phyloP scores from a whole-genome alignment of 2,113 vertebrate species.

The Mirza zaza region DNA sequence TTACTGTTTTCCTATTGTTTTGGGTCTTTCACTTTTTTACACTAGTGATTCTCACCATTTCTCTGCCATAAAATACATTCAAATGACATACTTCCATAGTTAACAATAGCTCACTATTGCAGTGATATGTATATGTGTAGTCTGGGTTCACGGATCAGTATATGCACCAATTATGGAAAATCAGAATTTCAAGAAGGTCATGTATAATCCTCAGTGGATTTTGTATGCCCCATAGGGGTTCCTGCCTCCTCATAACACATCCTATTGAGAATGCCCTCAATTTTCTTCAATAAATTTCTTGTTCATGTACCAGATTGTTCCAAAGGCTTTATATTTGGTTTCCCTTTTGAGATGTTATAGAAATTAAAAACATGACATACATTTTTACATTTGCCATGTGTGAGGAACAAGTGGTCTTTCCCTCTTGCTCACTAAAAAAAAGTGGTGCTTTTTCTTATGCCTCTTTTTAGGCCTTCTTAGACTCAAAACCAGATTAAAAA shows the following conservation, averaged over 20 bases:
- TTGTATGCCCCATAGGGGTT: background rate
- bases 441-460: background rate
- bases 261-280: background rate
- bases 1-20: conserved; percentile 6
- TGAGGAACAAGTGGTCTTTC: background rate
- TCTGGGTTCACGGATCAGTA: background rate
- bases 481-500: background rate
- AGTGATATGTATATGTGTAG: background rate
- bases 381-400: background rate
- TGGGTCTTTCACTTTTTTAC: background rate
- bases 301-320: background rate
- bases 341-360: background rate
- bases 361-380: background rate
- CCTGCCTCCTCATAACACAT: background rate
- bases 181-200: background rate
- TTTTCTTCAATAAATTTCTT: conserved; percentile 13
- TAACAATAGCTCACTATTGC: background rate
- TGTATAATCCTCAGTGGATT: background rate
- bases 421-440: background rate
- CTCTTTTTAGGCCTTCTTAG: background rate
- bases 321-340: background rate
- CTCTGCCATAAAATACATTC: background rate
- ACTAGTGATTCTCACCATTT: background rate
- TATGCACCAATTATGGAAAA: background rate
- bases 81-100: background rate